Percentiles rank a stretch among this genome's conserved stretches.
phyloP scores from a whole-genome alignment of 1,140 invertebrate species.

The Paracyclopina nana region DNA sequence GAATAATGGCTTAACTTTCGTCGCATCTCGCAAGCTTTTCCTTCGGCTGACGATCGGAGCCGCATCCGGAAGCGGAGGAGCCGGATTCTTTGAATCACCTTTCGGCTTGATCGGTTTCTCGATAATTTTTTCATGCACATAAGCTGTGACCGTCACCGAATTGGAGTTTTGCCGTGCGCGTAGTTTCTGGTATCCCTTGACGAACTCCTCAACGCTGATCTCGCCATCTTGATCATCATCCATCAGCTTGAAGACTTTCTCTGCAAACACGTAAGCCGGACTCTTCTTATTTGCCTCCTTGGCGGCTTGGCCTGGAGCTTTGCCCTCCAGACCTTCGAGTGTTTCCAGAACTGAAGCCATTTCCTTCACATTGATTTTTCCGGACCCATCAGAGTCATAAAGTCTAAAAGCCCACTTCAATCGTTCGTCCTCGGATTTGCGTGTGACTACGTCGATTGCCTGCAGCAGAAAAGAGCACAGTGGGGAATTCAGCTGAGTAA shows the following conservation, averaged over 20 bases:
- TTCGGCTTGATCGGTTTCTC: no score
- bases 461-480: no score
- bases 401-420: conserved; percentile 20
- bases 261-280: no score
- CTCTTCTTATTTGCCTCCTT: not conserved
- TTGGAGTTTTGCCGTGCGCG: not conserved
- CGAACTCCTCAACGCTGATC: conserved; percentile 9
- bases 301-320: not conserved
- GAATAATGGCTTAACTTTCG: no score
- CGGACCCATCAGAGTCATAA: conserved; percentile 26
- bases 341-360: conserved; percentile 25
- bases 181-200: conserved; percentile 6
- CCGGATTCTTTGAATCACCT: no score
- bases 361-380: conserved; percentile 25
- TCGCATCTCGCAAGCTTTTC: no score
- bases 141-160: no score
- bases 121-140: no score
- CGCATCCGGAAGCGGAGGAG: no score
- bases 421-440: conserved; percentile 4
- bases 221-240: conserved; percentile 14
- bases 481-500: no score
- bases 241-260: not conserved
- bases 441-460: conserved; percentile 9
- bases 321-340: not conserved
- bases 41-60: no score